Conservation (phyloP, 2,888 invertebrate species). For the Selenia dentaria region DNA sequence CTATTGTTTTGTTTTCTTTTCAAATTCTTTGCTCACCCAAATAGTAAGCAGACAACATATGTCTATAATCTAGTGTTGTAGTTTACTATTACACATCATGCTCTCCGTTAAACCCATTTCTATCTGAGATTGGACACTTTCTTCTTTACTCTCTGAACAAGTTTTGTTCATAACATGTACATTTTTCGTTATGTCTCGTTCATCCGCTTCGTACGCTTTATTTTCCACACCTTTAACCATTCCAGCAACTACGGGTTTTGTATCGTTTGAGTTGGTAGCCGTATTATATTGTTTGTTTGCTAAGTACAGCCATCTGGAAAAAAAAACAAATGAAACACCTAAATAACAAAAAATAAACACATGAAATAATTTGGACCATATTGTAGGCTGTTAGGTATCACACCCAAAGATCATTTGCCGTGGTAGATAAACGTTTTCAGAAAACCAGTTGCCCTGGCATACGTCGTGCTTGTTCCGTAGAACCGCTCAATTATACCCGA, state of each 20-base stretch:
- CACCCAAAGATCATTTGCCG: no score
- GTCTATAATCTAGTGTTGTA: constrained; percentile 37
- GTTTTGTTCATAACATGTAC: constrained; percentile 31
- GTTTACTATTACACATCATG: constrained; percentile 68
- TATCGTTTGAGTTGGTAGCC: constrained; percentile 40
- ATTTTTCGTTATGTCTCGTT: constrained; percentile 52
- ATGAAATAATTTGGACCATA: no score
- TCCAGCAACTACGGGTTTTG: constrained; percentile 41
- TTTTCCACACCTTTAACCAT: constrained; percentile 64
- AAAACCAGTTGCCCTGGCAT: no score
- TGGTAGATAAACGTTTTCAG: no score
- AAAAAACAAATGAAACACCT: no score
- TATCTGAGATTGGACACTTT: constrained; percentile 62
- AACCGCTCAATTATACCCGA: no score
- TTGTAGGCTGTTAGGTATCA: no score
- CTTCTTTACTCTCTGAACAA: constrained; percentile 39
- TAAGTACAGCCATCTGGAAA: constrained; percentile 88
- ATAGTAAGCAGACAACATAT: background rate
- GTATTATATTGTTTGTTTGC: constrained; percentile 85
- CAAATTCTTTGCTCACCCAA: background rate
- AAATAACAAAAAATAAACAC: no score
- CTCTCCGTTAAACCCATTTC: constrained; percentile 74
- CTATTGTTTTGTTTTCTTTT: no score
- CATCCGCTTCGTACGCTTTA: constrained; percentile 73
- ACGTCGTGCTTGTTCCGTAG: no score